phyloP scores from a whole-genome alignment of 2,797 vertebrate species.

The Pygocentrus nattereri region DNA sequence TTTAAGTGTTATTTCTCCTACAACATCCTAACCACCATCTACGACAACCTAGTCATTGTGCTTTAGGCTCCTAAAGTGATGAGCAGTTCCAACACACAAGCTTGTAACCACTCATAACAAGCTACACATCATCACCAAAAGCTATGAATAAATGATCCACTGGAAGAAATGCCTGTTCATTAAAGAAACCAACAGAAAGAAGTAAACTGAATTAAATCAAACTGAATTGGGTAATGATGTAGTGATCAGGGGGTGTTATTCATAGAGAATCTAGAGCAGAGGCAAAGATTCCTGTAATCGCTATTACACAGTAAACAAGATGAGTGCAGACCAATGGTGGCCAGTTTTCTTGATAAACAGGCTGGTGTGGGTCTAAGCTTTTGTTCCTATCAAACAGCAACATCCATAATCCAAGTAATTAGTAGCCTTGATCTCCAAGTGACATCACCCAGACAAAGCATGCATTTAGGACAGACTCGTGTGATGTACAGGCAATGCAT shows the following conservation, averaged over 20 bases:
- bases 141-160: neutral
- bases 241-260: conserved; percentile 19
- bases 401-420: neutral
- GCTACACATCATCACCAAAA: conserved; percentile 32
- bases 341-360: neutral
- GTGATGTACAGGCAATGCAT: too few relatives aligned
- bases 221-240: neutral
- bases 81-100: conserved; percentile 35
- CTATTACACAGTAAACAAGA: neutral
- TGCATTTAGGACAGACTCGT: too few relatives aligned
- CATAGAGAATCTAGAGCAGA: neutral
- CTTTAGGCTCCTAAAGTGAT: conserved; percentile 46
- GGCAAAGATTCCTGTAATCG: neutral
- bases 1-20: neutral
- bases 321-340: neutral
- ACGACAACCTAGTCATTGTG: conserved; percentile 43
- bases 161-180: conserved; percentile 2
- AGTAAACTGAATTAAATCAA: neutral
- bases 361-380: neutral
- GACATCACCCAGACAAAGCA: too few relatives aligned
- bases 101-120: conserved; percentile 21
- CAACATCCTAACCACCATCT: conserved; percentile 1
- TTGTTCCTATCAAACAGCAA: neutral
- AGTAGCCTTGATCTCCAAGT: too few relatives aligned
- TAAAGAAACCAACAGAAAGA: conserved; percentile 12